phyloP scores from a whole-genome alignment of 2,113 vertebrate species.

The Synodontis membranacea region DNA sequence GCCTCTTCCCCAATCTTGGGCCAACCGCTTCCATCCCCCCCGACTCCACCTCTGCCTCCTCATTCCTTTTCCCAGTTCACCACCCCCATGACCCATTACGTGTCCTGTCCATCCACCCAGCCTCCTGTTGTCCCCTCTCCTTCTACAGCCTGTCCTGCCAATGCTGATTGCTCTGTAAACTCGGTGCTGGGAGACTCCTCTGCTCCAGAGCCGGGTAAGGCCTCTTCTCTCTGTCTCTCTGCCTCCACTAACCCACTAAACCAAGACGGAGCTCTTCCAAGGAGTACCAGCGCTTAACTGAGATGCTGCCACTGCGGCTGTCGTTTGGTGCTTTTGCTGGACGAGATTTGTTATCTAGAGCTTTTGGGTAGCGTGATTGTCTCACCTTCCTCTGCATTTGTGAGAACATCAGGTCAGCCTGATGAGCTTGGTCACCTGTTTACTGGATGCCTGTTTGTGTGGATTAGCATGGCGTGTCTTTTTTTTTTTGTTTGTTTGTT shows the following conservation, averaged over 20 bases:
- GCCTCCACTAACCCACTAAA: constrained; percentile 64
- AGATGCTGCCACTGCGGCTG: constrained; percentile 19
- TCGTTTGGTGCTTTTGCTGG: constrained; percentile 15
- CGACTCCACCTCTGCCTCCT: constrained; percentile 74
- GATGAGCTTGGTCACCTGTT: neutral
- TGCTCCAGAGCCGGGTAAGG: constrained; percentile 82
- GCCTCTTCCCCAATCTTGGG: constrained; percentile 76
- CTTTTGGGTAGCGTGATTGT: constrained; percentile 10
- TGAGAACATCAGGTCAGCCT: neutral
- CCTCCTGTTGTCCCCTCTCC: constrained; percentile 97
- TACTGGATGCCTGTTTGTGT: constrained; percentile 25
- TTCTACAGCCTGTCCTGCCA: constrained; percentile 91
- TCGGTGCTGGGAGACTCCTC: constrained; percentile 53
- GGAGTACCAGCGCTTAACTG: constrained; percentile 28
- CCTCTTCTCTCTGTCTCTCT: constrained; percentile 77
- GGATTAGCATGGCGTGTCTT: constrained; percentile 38
- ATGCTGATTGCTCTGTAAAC: constrained; percentile 55
- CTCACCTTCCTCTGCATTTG: constrained; percentile 4
- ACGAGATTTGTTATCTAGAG: neutral
- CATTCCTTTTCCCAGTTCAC: constrained; percentile 66
- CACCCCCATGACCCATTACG: constrained; percentile 67
- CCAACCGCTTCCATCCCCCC: constrained; percentile 76
- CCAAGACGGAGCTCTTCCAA: constrained; percentile 48
- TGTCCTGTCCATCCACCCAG: constrained; percentile 90
- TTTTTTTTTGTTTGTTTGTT: neutral